A percentile compares a stretch with the other conserved stretches of the same genome.
Evolutionary conservation across 2,888 invertebrate species (phyloP).

Genomic region (Morpho helenor): DNA sequence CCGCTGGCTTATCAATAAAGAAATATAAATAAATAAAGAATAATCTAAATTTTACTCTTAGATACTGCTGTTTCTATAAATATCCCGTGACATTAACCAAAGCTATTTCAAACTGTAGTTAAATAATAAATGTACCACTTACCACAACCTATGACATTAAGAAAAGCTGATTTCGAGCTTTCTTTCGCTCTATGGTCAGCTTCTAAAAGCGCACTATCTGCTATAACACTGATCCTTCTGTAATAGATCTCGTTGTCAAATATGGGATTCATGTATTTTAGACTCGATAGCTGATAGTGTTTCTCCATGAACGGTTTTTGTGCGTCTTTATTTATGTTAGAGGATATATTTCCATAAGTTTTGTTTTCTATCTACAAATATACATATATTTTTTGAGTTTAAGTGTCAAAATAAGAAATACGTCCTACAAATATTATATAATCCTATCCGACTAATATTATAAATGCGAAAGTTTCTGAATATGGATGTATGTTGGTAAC

Average conservation of each 20-base stretch:
- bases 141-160: constrained; percentile 82
- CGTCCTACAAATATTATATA: too few species aligned
- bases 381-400: too few species aligned
- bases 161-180: constrained; percentile 67
- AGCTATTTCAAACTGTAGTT: background rate
- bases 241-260: constrained; percentile 45
- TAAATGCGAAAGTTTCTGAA: too few species aligned
- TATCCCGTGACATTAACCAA: background rate
- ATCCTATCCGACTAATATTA: too few species aligned
- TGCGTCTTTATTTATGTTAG: background rate
- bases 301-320: background rate
- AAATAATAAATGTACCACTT: constrained; percentile 28
- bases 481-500: too few species aligned
- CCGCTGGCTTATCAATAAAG: too few species aligned
- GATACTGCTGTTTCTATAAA: too few species aligned
- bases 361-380: background rate
- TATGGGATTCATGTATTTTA: constrained; percentile 13
- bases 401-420: too few species aligned
- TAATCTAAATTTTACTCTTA: too few species aligned
- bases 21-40: too few species aligned
- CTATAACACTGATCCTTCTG: constrained; percentile 67
- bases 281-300: background rate
- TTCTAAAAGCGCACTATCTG: constrained; percentile 80
- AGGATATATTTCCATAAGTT: background rate
- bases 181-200: constrained; percentile 73